Percentiles rank a stretch among this genome's conserved stretches.
These are phyloP conservation scores for Columba guinea DNA, from an alignment of 2,797 vertebrate species.

Conservation along the genomic window DNA sequence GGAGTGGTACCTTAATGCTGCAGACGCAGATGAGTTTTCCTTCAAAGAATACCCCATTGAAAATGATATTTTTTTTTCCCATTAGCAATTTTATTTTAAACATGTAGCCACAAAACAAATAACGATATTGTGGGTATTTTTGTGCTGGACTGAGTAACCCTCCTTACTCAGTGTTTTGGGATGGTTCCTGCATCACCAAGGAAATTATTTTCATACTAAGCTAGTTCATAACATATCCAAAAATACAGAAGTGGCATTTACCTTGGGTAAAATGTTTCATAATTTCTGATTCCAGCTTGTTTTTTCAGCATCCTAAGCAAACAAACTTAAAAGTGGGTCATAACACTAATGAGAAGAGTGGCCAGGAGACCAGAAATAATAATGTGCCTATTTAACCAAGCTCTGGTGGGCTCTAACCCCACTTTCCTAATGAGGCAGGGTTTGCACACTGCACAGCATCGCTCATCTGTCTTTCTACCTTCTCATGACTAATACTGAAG, in stretches of 20 bases:
- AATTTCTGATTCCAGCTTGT: background rate
- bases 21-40: background rate
- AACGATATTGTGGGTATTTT: background rate
- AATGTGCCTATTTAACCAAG: background rate
- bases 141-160: background rate
- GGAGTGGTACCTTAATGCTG: background rate
- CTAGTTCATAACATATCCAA: background rate
- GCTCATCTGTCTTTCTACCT: background rate
- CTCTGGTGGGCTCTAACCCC: background rate
- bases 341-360: background rate
- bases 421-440: background rate
- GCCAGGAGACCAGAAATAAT: background rate
- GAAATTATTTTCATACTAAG: background rate
- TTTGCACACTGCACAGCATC: background rate
- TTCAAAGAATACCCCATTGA: background rate
- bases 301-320: background rate
- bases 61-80: background rate
- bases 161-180: background rate
- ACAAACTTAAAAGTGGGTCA: background rate
- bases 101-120: background rate
- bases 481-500: background rate
- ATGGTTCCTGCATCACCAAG: background rate
- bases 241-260: background rate
- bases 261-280: background rate
- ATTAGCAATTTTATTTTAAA: background rate